Base-by-base conservation (phyloP, 2,888 invertebrate genomes). In the Phymatocera aterrima region DNA sequence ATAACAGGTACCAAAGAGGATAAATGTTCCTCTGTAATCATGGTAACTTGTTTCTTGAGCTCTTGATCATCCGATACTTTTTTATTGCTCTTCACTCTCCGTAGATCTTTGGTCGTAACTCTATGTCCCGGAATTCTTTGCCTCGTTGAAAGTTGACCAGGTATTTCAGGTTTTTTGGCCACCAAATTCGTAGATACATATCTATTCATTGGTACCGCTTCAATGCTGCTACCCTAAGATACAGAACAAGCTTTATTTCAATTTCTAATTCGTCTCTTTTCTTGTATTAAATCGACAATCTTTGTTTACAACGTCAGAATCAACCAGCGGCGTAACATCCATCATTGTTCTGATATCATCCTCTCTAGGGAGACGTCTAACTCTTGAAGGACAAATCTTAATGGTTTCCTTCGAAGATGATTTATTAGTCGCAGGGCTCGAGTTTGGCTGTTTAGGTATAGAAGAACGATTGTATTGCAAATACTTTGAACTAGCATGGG, bases 341-440 rank as follows among this genome's bases (percentile, higher is more conserved):
- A 90, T 89, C 83, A 90, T 85, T 10, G 90, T 91, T 79, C 84
- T 85, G 70, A 91, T 88, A 77, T 90, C 88, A 79, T 89, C 90
- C 37, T 90, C 90, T 79, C 86, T 89, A 2, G 82, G 81, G 2
- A 84, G 85, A 21, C 83, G 77, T 37, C 80, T 80, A 68, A 85
- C 85, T 81, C 82, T 77, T 57, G 80, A 80, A 37, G 65, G 34
- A 24, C 3, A 18, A 75, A 24, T 57, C 31, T 51, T 54, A 3
- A 40, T 18, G 4, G 61, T 57, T 6, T 85, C 84, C 68, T 84
- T 85, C 3, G 82, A 78, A 6, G 37, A 40, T 15, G 83, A 79
- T 40, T 83, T 82, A 21, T 65, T 70, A 8, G 81, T 83, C 24
- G 77, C 79, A 15, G 83, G 81, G 77, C 82, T 85, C 6, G 82